Evolutionary conservation across 1,140 invertebrate species (phyloP).

Genomic region (Caenorhabditis latens): DNA sequence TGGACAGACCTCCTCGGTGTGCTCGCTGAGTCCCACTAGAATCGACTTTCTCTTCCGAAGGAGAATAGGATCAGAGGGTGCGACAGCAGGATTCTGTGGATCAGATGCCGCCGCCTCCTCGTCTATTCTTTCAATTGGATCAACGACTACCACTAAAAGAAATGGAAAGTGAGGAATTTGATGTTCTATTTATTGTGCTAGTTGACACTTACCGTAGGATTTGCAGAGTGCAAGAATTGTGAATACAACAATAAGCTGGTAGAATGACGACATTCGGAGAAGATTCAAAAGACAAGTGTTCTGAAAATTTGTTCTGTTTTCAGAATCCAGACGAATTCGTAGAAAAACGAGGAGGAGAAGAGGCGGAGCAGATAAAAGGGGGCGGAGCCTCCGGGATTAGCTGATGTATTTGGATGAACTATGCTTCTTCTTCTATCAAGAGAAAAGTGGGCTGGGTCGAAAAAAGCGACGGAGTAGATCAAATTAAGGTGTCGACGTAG

Average conservation of each 20-base stretch:
- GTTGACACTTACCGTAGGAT: slow-evolving; percentile 25
- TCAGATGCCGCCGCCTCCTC: slow-evolving; percentile 11
- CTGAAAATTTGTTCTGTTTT: neutral
- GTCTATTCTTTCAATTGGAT: slow-evolving; percentile 26
- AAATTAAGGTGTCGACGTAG: slow-evolving; percentile 12
- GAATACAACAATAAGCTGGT: slow-evolving; percentile 6
- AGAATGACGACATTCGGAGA: neutral
- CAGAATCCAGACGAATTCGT: neutral
- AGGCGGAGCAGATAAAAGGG: neutral
- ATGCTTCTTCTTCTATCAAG: neutral
- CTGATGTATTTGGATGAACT: neutral
- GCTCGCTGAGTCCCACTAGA: slow-evolving; percentile 46
- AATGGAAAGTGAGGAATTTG: neutral
- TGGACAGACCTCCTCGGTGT: slow-evolving; percentile 32
- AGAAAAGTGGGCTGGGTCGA: neutral
- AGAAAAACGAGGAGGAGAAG: neutral
- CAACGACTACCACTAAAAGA: slow-evolving; percentile 52
- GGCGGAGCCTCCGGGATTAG: neutral
- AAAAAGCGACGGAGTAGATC: neutral
- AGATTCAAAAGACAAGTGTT: neutral
- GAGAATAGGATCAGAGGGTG: slow-evolving; percentile 36
- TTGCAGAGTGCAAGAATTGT: slow-evolving; percentile 6
- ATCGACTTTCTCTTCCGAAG: slow-evolving; percentile 52
- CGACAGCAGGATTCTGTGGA: neutral
- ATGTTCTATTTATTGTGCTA: neutral